A percentile compares a stretch with the other conserved stretches of the same genome.
Conservation (phyloP, 2,888 invertebrate species). For the Apodemia mormo region DNA sequence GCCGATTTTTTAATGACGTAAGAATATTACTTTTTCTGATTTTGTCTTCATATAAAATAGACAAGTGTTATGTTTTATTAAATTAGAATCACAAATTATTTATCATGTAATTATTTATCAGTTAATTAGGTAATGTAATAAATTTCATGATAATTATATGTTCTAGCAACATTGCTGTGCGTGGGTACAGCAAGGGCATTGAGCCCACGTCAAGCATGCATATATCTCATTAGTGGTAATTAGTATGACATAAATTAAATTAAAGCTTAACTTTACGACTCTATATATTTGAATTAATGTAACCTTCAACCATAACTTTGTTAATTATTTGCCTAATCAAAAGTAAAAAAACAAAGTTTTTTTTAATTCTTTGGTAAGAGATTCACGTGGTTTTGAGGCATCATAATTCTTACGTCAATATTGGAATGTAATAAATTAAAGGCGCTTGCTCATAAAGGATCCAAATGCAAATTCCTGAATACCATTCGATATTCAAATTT, state of each 20-base stretch:
- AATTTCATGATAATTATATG: slow-evolving; percentile 15
- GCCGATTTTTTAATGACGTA: too few relatives aligned
- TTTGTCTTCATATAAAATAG: too few relatives aligned
- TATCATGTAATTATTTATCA: neutral
- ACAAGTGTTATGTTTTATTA: neutral
- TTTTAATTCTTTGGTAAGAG: too few relatives aligned
- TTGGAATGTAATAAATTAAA: slow-evolving; percentile 61
- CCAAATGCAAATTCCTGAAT: slow-evolving; percentile 36
- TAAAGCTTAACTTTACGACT: slow-evolving; percentile 30
- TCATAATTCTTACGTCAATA: slow-evolving; percentile 52
- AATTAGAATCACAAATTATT: neutral
- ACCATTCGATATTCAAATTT: slow-evolving; percentile 43
- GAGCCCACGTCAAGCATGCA: slow-evolving; percentile 58
- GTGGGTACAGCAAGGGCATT: slow-evolving; percentile 33
- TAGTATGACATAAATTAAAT: slow-evolving; percentile 69
- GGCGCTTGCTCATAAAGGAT: slow-evolving; percentile 60
- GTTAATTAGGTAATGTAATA: slow-evolving; percentile 8
- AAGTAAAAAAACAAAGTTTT: too few relatives aligned
- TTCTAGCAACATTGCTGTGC: neutral
- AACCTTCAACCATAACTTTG: too few relatives aligned
- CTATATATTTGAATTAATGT: too few relatives aligned
- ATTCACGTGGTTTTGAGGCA: slow-evolving; percentile 32
- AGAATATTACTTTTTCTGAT: too few relatives aligned
- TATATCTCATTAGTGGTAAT: slow-evolving; percentile 69
- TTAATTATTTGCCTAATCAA: too few relatives aligned